Evolutionary conservation across 2,888 invertebrate genomes (phyloP).

Genomic region (Drosophila tripunctata): DNA sequence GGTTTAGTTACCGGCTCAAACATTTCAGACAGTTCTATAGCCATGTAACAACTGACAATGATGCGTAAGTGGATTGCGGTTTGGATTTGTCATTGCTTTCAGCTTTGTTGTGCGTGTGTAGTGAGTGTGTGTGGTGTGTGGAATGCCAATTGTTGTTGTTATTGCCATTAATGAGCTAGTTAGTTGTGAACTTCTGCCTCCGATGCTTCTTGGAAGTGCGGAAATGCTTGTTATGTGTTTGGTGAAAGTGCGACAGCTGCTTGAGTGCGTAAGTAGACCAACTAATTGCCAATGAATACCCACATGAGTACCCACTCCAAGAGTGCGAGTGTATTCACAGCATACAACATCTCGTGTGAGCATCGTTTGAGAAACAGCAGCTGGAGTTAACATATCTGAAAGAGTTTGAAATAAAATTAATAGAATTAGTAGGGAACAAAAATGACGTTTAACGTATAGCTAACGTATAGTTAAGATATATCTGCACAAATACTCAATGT

Average conservation of each 20-base stretch:
- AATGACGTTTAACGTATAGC: too few relatives aligned
- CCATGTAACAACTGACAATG: conserved; percentile 64
- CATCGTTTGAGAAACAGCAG: conserved; percentile 31
- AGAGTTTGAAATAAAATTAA: neutral
- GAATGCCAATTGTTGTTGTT: conserved; percentile 49
- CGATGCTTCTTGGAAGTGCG: conserved; percentile 61
- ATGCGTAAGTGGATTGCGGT: conserved; percentile 60
- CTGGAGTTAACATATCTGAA: conserved; percentile 15
- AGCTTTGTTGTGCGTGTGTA: conserved; percentile 4
- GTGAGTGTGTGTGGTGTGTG: conserved; percentile 42
- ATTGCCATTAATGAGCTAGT: conserved; percentile 68
- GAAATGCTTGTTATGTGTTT: conserved; percentile 42
- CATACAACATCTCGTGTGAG: neutral
- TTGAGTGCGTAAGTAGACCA: conserved; percentile 65
- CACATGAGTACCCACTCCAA: neutral
- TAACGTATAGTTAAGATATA: too few relatives aligned
- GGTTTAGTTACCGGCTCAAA: conserved; percentile 1
- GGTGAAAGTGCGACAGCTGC: conserved; percentile 75
- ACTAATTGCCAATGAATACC: conserved; percentile 68
- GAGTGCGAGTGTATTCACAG: neutral
- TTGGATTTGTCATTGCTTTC: conserved; percentile 59
- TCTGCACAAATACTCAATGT: too few relatives aligned
- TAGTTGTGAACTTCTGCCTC: conserved; percentile 10
- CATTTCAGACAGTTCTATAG: conserved; percentile 24
- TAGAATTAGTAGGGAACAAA: too few relatives aligned